phyloP scores from a whole-genome alignment of 2,113 vertebrate genomes.

The Tor tambroides region DNA sequence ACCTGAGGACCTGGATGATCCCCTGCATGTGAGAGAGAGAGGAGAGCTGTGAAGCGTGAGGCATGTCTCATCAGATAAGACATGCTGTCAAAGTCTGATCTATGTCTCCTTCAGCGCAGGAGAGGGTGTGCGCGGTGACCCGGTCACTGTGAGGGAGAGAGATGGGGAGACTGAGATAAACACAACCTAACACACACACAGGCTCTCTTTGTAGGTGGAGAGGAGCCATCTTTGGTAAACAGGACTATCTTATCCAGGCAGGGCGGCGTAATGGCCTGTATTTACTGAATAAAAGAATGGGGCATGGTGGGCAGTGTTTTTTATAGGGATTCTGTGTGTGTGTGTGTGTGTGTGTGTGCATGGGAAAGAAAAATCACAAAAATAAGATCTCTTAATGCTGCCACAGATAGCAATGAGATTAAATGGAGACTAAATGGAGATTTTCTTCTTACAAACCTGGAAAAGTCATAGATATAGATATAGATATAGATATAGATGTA shows the following conservation, averaged over 20 bases:
- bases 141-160: not conserved
- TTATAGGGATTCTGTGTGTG: not conserved
- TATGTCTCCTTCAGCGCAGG: constrained; percentile 45
- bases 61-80: constrained; percentile 64
- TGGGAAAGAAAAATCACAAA: no score
- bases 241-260: not conserved
- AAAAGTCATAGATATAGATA: no score
- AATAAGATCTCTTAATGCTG: not conserved
- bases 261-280: not conserved
- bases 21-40: constrained; percentile 15
- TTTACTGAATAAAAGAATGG: constrained; percentile 28
- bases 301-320: not conserved
- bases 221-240: constrained; percentile 30
- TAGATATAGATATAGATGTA: no score
- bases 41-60: constrained; percentile 62
- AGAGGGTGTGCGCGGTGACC: constrained; percentile 34
- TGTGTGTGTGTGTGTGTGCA: not conserved
- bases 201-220: not conserved
- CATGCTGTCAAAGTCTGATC: constrained; percentile 57
- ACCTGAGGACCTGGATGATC: constrained; percentile 51
- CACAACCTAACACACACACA: not conserved
- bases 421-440: not conserved
- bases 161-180: constrained; percentile 21
- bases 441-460: not conserved
- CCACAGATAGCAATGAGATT: not conserved